phyloP scores from a whole-genome alignment of 2,888 invertebrate species.

The Cerceris ruficornis region DNA sequence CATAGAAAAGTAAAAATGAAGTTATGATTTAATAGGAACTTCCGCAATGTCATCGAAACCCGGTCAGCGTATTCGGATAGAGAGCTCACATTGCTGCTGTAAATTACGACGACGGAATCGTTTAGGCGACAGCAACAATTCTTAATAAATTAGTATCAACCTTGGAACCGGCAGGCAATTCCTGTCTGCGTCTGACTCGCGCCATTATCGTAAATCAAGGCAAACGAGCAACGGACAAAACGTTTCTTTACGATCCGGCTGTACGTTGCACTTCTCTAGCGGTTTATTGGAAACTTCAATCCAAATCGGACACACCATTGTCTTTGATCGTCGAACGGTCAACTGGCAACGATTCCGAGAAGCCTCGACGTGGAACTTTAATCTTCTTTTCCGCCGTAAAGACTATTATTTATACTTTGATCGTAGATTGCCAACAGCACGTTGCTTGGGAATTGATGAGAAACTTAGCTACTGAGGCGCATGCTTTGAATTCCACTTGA shows the following conservation, averaged over 20 bases:
- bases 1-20: too few relatives aligned
- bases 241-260: slow-evolving; percentile 7
- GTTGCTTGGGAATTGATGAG: slow-evolving; percentile 27
- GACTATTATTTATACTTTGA: slow-evolving; percentile 28
- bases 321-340: neutral
- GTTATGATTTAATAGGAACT: neutral
- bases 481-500: slow-evolving; percentile 9
- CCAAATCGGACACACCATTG: neutral
- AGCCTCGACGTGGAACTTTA: slow-evolving; percentile 12
- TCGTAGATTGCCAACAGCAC: slow-evolving; percentile 39
- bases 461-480: slow-evolving; percentile 32
- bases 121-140: slow-evolving; percentile 22
- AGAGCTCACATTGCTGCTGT: neutral
- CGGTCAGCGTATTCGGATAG: neutral
- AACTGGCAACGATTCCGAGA: slow-evolving; percentile 1
- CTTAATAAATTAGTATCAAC: slow-evolving; percentile 50
- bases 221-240: slow-evolving; percentile 37
- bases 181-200: slow-evolving; percentile 28
- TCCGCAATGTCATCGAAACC: neutral
- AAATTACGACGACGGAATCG: slow-evolving; percentile 19
- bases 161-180: slow-evolving; percentile 37
- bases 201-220: slow-evolving; percentile 53
- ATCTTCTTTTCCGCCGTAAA: slow-evolving; percentile 45
- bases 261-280: neutral
- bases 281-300: neutral